These are phyloP conservation scores for Pseudomyrmex concolor DNA, from an alignment of 1,140 invertebrate genomes.

Conservation along the genomic window DNA sequence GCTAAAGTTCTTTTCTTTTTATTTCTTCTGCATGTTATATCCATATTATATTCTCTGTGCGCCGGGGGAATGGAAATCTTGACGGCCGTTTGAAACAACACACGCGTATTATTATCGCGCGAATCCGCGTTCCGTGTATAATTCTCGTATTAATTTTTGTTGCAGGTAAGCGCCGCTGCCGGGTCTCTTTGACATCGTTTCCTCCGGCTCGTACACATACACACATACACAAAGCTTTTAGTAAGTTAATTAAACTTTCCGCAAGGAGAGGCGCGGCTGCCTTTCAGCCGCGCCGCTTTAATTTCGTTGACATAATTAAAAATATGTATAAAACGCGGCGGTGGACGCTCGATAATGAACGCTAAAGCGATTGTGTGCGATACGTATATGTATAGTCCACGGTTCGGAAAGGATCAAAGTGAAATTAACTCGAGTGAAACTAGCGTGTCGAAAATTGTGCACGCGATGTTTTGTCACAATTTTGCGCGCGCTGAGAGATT, in stretches of 20 bases:
- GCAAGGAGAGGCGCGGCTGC: conserved; percentile 31
- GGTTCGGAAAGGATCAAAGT: conserved; percentile 32
- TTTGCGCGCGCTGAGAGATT: neutral
- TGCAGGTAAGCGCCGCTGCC: conserved; percentile 67
- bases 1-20: neutral
- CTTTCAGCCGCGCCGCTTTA: conserved; percentile 44
- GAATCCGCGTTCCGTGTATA: conserved; percentile 17
- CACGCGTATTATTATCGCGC: conserved; percentile 3
- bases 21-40: neutral
- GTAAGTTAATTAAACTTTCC: conserved; percentile 71
- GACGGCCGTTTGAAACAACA: conserved; percentile 5
- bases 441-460: conserved; percentile 29
- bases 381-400: conserved; percentile 21
- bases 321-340: conserved; percentile 47
- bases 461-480: neutral
- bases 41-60: neutral
- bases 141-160: conserved; percentile 67
- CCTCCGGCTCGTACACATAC: conserved; percentile 33
- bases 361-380: conserved; percentile 29
- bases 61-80: conserved; percentile 3
- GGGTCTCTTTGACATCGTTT: conserved; percentile 63
- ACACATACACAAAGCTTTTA: conserved; percentile 36
- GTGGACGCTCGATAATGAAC: conserved; percentile 43
- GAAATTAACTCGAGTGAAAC: conserved; percentile 48
- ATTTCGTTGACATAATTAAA: conserved; percentile 47